These are phyloP conservation scores for Recurvirostra avosetta DNA, from an alignment of 2,113 vertebrate genomes.

Conservation along the genomic window DNA sequence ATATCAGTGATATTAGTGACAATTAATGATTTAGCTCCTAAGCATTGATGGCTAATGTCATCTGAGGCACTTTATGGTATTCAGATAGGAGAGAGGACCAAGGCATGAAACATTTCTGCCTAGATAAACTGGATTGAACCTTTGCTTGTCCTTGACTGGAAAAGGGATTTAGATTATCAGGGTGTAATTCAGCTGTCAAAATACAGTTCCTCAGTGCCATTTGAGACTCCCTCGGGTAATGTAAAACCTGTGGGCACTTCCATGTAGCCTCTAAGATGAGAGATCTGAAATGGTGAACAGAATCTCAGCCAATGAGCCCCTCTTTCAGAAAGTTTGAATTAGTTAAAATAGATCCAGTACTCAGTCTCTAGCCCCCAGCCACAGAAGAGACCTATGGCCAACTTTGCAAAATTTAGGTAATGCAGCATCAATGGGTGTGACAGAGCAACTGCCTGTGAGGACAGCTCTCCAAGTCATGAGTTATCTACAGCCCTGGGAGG, in stretches of 20 bases:
- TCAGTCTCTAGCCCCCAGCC: not conserved
- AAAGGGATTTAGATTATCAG: not conserved
- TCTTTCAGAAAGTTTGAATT: not conserved
- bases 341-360: not conserved
- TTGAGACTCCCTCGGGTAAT: not conserved
- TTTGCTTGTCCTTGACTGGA: not conserved
- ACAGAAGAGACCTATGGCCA: not conserved
- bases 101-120: not conserved
- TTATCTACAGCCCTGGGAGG: not conserved
- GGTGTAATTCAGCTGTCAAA: not conserved
- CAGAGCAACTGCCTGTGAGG: rapidly evolving
- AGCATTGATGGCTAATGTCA: not conserved
- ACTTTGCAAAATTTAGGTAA: not conserved
- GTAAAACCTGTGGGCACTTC: not conserved
- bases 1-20: not conserved
- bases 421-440: rapidly evolving
- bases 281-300: not conserved
- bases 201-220: not conserved
- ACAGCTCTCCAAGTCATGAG: not conserved
- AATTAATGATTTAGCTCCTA: not conserved
- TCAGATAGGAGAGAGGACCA: not conserved
- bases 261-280: not conserved
- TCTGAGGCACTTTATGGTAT: not conserved
- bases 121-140: not conserved
- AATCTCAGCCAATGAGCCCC: not conserved